Evolutionary conservation across 1,140 invertebrate genomes (phyloP).

Genomic region (Euwallacea similis): DNA sequence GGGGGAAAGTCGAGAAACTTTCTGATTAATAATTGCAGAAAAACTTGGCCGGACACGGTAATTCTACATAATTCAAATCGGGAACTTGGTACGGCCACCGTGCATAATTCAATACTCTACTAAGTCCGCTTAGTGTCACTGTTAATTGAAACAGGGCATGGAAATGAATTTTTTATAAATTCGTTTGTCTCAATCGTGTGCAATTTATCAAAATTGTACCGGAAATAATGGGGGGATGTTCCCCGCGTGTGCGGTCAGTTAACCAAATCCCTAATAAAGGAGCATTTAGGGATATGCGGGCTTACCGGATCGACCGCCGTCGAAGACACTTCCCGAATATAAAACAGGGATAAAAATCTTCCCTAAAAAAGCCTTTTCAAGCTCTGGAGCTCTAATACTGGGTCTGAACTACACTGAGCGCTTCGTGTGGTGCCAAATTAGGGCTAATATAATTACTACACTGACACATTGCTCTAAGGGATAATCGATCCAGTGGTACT

Average conservation of each 20-base stretch:
- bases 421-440: too few species aligned
- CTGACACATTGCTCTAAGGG: background rate
- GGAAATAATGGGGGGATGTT: too few species aligned
- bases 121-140: background rate
- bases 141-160: background rate
- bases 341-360: conserved; percentile 9
- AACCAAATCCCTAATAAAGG: conserved; percentile 23
- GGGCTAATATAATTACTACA: background rate
- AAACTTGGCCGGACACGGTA: conserved; percentile 13
- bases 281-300: conserved; percentile 10
- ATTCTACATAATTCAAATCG: conserved; percentile 14
- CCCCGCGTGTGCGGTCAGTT: conserved; percentile 14
- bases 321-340: conserved; percentile 11
- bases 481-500: background rate
- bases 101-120: background rate
- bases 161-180: too few species aligned
- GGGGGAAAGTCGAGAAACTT: conserved; percentile 1
- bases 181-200: too few species aligned
- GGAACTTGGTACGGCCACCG: conserved; percentile 2
- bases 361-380: too few species aligned
- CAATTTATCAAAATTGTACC: conserved; percentile 18
- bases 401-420: too few species aligned
- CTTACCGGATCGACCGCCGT: background rate
- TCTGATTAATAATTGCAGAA: conserved; percentile 16
- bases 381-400: too few species aligned